phyloP scores from a whole-genome alignment of 2,797 vertebrate species.

The Austrolebias charrua region DNA sequence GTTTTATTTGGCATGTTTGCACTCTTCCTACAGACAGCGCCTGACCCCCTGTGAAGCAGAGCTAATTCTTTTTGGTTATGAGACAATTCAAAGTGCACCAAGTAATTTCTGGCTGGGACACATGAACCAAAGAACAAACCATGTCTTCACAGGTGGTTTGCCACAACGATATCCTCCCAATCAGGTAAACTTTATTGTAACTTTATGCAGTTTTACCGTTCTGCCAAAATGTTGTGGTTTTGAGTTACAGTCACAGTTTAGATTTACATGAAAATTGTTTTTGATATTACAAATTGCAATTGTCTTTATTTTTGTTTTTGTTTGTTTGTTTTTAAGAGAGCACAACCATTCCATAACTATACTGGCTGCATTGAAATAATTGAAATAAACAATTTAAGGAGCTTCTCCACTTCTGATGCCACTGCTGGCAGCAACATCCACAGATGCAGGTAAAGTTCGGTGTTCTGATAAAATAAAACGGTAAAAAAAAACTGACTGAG shows the following conservation, averaged over 20 bases:
- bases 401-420: conserved; percentile 78
- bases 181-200: conserved; percentile 68
- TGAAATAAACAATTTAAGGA: conserved; percentile 81
- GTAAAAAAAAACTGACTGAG: neutral
- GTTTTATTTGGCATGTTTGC: no score
- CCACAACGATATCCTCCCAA: conserved; percentile 63
- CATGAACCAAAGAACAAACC: conserved; percentile 66
- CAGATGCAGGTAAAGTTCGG: conserved; percentile 83
- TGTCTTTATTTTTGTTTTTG: neutral
- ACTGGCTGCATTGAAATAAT: conserved; percentile 86
- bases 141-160: conserved; percentile 82
- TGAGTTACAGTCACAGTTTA: neutral
- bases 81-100: conserved; percentile 59
- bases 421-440: conserved; percentile 76
- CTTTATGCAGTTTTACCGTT: neutral
- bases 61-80: conserved; percentile 71
- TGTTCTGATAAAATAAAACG: neutral
- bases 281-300: neutral
- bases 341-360: conserved; percentile 82
- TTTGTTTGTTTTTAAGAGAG: conserved; percentile 64
- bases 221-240: neutral
- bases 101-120: conserved; percentile 69
- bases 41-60: conserved; percentile 82
- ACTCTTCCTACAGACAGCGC: conserved; percentile 74
- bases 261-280: neutral